A percentile compares a stretch with the other conserved stretches of the same genome.
Evolutionary conservation across 2,888 invertebrate genomes (phyloP).

Genomic region (Ophraella communa): DNA sequence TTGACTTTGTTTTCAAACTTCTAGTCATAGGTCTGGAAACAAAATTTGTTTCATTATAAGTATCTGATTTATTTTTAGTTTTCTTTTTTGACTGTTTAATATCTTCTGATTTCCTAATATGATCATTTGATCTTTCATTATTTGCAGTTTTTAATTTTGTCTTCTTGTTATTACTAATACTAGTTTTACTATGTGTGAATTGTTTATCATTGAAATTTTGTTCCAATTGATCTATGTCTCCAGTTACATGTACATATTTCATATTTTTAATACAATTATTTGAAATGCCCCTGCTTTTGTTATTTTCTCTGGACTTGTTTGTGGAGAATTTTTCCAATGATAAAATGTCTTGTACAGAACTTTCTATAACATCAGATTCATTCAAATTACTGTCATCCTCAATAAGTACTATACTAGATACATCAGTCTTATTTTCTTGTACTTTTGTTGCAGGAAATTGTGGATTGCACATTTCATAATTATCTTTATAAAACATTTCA

Average conservation of each 20-base stretch:
- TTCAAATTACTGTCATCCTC: neutral
- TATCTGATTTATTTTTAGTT: neutral
- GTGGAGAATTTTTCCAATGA: neutral
- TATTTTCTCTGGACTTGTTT: neutral
- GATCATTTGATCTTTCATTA: neutral
- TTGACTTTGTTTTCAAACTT: neutral
- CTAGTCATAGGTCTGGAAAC: neutral
- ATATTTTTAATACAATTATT: too few relatives aligned
- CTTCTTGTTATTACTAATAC: too few relatives aligned
- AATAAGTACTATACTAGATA: too few relatives aligned
- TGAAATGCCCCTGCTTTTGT: neutral
- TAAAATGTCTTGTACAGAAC: conserved; percentile 16
- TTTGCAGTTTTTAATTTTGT: too few relatives aligned
- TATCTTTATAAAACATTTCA: neutral
- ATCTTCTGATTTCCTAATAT: neutral
- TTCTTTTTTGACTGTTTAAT: neutral
- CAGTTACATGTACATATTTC: too few relatives aligned
- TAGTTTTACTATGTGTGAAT: too few relatives aligned
- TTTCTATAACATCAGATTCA: conserved; percentile 29
- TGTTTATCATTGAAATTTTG: too few relatives aligned
- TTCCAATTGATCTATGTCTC: too few relatives aligned
- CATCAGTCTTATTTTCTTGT: neutral
- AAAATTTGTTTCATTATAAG: neutral
- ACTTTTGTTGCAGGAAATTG: neutral
- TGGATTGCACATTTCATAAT: neutral